Evolutionary conservation across 2,113 vertebrate species (phyloP).

Genomic region (Petrocephalus zakoni): DNA sequence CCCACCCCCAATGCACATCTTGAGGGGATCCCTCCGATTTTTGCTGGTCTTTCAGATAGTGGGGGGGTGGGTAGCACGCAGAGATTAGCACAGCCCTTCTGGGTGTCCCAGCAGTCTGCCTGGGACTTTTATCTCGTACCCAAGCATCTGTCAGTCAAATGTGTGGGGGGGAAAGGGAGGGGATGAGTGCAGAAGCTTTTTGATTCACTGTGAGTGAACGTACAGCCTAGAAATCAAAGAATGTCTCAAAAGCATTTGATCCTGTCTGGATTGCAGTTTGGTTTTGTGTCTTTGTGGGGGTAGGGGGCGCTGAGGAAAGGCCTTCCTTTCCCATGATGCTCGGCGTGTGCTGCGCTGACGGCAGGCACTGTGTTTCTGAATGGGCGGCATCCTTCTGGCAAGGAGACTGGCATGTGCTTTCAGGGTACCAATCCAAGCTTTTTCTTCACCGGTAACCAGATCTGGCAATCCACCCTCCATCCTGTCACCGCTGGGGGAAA

Average conservation of each 20-base stretch:
- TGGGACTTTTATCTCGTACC: constrained; percentile 11
- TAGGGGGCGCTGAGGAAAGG: neutral
- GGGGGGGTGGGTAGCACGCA: too few relatives aligned
- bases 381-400: neutral
- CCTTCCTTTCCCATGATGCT: neutral
- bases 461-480: neutral
- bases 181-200: neutral
- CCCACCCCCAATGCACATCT: neutral
- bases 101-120: neutral
- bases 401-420: neutral
- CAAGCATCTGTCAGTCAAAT: constrained; percentile 26
- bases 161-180: neutral
- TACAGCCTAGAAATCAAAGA: neutral
- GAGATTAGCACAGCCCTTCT: neutral
- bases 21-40: neutral
- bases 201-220: neutral
- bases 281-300: neutral
- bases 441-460: neutral
- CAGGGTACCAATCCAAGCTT: neutral
- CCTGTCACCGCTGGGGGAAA: neutral
- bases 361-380: neutral
- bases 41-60: neutral
- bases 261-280: neutral
- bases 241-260: neutral
- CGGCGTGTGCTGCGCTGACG: neutral